Evolutionary conservation across 1,140 invertebrate genomes (phyloP).

Genomic region (Magallana gigas): DNA sequence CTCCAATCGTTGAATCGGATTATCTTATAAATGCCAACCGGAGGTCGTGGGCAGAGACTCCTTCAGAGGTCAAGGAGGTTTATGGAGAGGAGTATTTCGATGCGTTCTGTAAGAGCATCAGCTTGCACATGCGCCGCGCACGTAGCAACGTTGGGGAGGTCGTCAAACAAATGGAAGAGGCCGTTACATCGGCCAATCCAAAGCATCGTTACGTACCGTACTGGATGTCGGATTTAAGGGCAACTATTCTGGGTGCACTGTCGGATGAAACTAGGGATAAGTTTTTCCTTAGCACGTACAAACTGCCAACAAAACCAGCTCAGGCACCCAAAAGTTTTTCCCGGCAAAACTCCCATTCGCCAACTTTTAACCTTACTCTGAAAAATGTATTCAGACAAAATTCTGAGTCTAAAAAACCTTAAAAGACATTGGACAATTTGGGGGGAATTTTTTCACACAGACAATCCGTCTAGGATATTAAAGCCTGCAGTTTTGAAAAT

Average conservation of each 20-base stretch:
- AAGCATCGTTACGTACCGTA: constrained; percentile 71
- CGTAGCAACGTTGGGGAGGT: constrained; percentile 71
- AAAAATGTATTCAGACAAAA: constrained; percentile 31
- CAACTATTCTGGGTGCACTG: constrained; percentile 66
- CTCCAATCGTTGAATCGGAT: constrained; percentile 70
- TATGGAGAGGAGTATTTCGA: constrained; percentile 76
- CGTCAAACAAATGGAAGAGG: constrained; percentile 72
- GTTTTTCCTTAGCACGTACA: constrained; percentile 62
- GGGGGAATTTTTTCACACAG: too few relatives aligned
- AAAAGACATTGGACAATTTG: neutral
- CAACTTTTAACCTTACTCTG: neutral
- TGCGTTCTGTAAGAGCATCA: constrained; percentile 69
- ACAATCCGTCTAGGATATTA: too few relatives aligned
- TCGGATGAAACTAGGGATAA: constrained; percentile 80
- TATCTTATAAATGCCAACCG: constrained; percentile 69
- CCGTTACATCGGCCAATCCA: constrained; percentile 66
- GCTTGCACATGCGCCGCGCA: constrained; percentile 68
- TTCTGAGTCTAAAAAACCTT: constrained; percentile 17
- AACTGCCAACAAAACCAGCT: constrained; percentile 39
- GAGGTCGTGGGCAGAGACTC: constrained; percentile 75
- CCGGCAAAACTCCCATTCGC: neutral
- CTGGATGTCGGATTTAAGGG: constrained; percentile 64
- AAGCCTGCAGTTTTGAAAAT: too few relatives aligned
- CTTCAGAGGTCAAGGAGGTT: constrained; percentile 71
- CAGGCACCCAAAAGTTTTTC: constrained; percentile 16